Conservation (phyloP, 2,797 vertebrate species). For the Miichthys miiuy region DNA sequence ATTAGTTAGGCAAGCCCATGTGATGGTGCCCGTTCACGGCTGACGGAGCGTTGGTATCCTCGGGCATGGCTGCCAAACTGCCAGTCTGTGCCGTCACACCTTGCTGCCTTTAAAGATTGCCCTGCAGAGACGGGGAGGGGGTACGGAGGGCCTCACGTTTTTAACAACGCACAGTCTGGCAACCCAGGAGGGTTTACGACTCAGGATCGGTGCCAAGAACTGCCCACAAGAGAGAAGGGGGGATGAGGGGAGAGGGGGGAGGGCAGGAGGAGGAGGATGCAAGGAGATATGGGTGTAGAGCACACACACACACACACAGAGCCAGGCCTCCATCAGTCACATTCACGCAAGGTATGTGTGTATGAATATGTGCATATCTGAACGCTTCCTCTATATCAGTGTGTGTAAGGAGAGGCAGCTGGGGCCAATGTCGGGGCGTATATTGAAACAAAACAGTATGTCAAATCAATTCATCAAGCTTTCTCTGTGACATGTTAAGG, state of each 20-base stretch:
- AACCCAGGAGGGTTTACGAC: slow-evolving; percentile 97
- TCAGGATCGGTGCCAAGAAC: slow-evolving; percentile 97
- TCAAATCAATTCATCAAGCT: slow-evolving; percentile 79
- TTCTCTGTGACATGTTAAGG: slow-evolving; percentile 69
- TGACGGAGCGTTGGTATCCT: slow-evolving; percentile 93
- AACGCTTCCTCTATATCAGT: slow-evolving; percentile 23
- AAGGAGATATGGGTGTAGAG: slow-evolving; percentile 66
- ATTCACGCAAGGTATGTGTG: slow-evolving; percentile 64
- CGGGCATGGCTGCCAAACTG: slow-evolving; percentile 97
- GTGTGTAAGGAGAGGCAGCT: slow-evolving; percentile 48
- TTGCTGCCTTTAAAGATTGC: slow-evolving; percentile 99
- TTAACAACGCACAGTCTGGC: slow-evolving; percentile 96
- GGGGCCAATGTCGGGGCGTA: slow-evolving; percentile 54
- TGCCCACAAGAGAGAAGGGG: slow-evolving; percentile 92
- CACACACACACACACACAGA: slow-evolving; percentile 42
- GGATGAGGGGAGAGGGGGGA: slow-evolving; percentile 26
- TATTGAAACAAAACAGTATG: slow-evolving; percentile 72
- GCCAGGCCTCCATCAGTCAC: slow-evolving; percentile 59
- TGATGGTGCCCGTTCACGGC: slow-evolving; percentile 81
- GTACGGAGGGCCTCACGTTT: slow-evolving; percentile 76
- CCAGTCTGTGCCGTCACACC: slow-evolving; percentile 99
- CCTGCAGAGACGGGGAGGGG: slow-evolving; percentile 97
- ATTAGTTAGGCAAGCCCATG: slow-evolving; percentile 78
- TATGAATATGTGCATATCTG: slow-evolving; percentile 58
- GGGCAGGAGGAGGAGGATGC: slow-evolving; percentile 31